Conservation (phyloP, 35 echinoderm and acorn worm genomes). For the Ptychodera flava region DNA sequence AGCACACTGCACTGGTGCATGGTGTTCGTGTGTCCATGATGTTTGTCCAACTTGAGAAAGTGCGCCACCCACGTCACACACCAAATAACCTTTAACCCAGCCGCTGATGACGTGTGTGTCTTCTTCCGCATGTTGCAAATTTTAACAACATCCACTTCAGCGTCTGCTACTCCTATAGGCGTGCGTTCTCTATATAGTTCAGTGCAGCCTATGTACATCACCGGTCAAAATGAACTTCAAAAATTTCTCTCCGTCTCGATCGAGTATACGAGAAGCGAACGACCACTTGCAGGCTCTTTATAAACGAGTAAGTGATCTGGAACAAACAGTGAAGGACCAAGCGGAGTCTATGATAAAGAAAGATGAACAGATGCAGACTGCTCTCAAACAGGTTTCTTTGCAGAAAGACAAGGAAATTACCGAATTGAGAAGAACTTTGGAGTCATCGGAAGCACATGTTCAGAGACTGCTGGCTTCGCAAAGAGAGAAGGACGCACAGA, state of each 20-base stretch:
- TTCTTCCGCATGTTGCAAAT: too few species aligned
- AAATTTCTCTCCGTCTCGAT: slow-evolving; percentile 42
- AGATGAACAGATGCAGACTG: slow-evolving; percentile 36
- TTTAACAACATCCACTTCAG: too few species aligned
- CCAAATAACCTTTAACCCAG: too few species aligned
- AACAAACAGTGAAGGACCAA: slow-evolving; percentile 77
- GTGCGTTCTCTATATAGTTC: too few species aligned
- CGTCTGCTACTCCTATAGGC: too few species aligned
- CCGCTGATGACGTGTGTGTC: too few species aligned
- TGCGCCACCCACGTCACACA: too few species aligned
- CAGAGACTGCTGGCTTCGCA: not conserved
- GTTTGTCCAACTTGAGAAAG: too few species aligned
- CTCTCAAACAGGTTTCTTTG: slow-evolving; percentile 15
- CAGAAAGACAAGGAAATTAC: slow-evolving; percentile 50
- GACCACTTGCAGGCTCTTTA: slow-evolving; percentile 72
- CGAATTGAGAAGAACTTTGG: slow-evolving; percentile 31
- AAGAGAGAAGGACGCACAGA: slow-evolving; percentile 1
- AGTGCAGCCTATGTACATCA: too few species aligned
- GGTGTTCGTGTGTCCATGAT: too few species aligned
- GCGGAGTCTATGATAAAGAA: slow-evolving; percentile 54
- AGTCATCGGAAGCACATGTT: slow-evolving; percentile 29
- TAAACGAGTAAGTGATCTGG: slow-evolving; percentile 50
- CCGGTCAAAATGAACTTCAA: not conserved
- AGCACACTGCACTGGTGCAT: too few species aligned
- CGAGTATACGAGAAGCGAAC: slow-evolving; percentile 73